phyloP scores from a whole-genome alignment of 2,113 vertebrate genomes.

The Calyptomena viridis region DNA sequence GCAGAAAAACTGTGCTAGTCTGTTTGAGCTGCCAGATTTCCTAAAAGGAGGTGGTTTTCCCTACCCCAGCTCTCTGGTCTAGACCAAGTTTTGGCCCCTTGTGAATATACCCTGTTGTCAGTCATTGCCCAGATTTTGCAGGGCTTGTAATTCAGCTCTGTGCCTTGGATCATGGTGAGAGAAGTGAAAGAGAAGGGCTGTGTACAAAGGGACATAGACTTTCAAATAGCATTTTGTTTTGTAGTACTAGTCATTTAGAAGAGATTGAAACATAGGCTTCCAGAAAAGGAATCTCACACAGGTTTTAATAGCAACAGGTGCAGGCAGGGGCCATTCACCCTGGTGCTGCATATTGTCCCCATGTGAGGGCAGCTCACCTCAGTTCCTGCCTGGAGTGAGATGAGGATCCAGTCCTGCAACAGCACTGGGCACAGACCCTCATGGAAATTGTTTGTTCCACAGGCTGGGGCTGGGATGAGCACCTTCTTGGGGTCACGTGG shows the following conservation, averaged over 20 bases:
- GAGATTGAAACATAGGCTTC: neutral
- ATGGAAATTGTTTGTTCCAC: fast-evolving
- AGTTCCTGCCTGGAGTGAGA: neutral
- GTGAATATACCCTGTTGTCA: fast-evolving
- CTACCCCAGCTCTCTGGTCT: fast-evolving
- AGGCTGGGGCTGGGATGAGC: neutral
- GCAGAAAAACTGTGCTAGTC: neutral
- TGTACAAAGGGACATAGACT: neutral
- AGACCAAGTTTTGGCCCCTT: neutral
- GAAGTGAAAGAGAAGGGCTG: neutral
- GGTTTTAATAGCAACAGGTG: neutral
- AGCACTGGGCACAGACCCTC: neutral
- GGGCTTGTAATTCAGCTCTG: neutral
- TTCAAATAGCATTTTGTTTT: neutral
- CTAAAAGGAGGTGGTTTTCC: neutral
- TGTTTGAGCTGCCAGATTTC: neutral
- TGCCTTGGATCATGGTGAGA: neutral
- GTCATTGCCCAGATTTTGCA: neutral
- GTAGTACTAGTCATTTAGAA: neutral
- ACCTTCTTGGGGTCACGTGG: neutral
- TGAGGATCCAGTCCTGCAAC: neutral
- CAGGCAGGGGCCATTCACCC: fast-evolving
- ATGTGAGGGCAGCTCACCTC: fast-evolving
- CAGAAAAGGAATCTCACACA: neutral
- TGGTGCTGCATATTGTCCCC: fast-evolving